These are phyloP conservation scores for Vandiemenella viatica DNA, from an alignment of 2,888 invertebrate species.

Conservation along the genomic window DNA sequence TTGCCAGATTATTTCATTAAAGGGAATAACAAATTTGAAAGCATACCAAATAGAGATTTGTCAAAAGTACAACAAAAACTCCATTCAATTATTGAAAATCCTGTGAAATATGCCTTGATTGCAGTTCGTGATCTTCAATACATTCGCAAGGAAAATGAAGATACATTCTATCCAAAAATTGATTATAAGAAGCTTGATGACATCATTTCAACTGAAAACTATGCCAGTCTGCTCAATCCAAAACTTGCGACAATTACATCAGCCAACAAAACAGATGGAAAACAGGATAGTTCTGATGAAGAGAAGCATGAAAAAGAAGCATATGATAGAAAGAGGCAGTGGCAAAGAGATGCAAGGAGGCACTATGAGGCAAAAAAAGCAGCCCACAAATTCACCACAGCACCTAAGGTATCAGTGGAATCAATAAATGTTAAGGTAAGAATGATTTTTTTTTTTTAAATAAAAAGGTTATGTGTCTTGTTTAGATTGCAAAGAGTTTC, in stretches of 20 bases:
- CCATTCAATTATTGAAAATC: constrained; percentile 51
- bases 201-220: constrained; percentile 31
- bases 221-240: constrained; percentile 11
- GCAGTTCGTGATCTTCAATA: constrained; percentile 54
- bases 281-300: background rate
- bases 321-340: constrained; percentile 5
- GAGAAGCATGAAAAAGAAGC: constrained; percentile 4
- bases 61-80: constrained; percentile 49
- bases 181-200: constrained; percentile 42
- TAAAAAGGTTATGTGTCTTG: too few relatives aligned
- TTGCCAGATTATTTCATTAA: constrained; percentile 60
- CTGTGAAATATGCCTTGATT: constrained; percentile 51
- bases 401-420: constrained; percentile 11
- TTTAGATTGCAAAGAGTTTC: too few relatives aligned
- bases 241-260: background rate
- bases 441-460: background rate
- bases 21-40: constrained; percentile 55
- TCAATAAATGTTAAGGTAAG: constrained; percentile 13
- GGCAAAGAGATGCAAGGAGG: constrained; percentile 3
- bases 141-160: constrained; percentile 25
- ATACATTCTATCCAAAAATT: constrained; percentile 47
- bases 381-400: constrained; percentile 1
- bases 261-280: background rate
- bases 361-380: constrained; percentile 12
- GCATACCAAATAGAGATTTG: constrained; percentile 46